Evolutionary conservation across 2,888 invertebrate genomes (phyloP).

Genomic region (Idaea biselata): DNA sequence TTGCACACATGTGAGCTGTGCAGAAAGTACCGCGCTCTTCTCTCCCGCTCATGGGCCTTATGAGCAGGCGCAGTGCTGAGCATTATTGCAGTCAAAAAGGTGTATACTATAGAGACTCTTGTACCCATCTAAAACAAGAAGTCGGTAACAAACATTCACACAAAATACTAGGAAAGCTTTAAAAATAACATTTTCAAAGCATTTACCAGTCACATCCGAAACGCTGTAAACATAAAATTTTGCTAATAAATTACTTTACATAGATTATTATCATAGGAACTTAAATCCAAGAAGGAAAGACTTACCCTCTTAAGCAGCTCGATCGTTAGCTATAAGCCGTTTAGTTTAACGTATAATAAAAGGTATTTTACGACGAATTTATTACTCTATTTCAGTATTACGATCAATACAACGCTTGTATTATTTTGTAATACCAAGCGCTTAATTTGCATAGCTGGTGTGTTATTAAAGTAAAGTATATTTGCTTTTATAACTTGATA

Average conservation of each 20-base stretch:
- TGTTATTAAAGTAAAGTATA: slow-evolving; percentile 7
- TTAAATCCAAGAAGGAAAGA: not conserved
- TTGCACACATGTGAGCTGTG: too few relatives aligned
- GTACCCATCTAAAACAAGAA: too few relatives aligned
- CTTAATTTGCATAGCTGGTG: slow-evolving; percentile 20
- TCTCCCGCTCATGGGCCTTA: too few relatives aligned
- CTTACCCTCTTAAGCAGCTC: slow-evolving; percentile 13
- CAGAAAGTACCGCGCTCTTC: too few relatives aligned
- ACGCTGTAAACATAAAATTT: too few relatives aligned
- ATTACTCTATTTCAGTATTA: slow-evolving; percentile 38
- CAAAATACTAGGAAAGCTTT: too few relatives aligned
- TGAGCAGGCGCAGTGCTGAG: too few relatives aligned
- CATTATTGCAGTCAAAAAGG: too few relatives aligned
- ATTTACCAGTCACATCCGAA: not conserved
- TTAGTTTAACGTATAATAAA: slow-evolving; percentile 45
- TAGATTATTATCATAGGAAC: not conserved
- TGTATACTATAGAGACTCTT: too few relatives aligned
- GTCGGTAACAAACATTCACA: too few relatives aligned
- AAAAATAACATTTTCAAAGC: not conserved
- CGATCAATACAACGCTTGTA: slow-evolving; percentile 6
- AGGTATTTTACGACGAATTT: slow-evolving; percentile 44
- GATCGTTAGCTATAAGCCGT: slow-evolving; percentile 44
- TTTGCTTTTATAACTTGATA: not conserved
- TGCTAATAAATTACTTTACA: not conserved
- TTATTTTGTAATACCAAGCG: not conserved